A percentile compares a stretch with the other conserved stretches of the same genome.
Evolutionary conservation across 2,797 vertebrate genomes (phyloP).

Genomic region (Calcarius lapponicus): DNA sequence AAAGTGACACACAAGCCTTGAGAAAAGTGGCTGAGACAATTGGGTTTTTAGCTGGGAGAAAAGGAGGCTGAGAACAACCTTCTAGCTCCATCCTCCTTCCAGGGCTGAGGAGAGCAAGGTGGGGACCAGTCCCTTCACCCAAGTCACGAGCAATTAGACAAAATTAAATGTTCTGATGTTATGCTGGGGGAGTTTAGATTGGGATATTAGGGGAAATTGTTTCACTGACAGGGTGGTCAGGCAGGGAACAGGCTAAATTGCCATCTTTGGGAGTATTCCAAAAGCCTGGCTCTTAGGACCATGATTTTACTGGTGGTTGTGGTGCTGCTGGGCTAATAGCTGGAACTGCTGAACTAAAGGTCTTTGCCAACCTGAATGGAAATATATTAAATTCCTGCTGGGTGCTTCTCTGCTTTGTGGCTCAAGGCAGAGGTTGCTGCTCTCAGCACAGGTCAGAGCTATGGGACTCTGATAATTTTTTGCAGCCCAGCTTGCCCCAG

Average conservation of each 20-base stretch:
- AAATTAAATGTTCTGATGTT: neutral
- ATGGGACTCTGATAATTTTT: neutral
- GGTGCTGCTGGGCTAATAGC: neutral
- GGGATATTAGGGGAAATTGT: no score
- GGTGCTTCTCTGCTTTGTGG: neutral
- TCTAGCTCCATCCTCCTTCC: neutral
- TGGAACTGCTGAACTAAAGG: neutral
- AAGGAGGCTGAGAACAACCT: neutral
- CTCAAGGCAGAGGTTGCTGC: neutral
- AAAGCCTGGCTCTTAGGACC: neutral
- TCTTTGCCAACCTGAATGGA: neutral
- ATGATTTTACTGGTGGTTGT: neutral
- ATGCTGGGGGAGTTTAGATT: neutral
- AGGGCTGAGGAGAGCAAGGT: neutral
- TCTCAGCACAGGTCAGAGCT: fast-evolving
- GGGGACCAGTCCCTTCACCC: neutral
- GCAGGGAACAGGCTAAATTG: neutral
- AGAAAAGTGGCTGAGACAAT: neutral
- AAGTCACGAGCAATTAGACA: no score
- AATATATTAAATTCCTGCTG: neutral
- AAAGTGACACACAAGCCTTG: neutral
- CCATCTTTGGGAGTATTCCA: neutral
- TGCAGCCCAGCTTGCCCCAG: neutral
- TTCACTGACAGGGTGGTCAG: neutral
- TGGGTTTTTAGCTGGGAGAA: neutral